Conservation (phyloP, 2,113 vertebrate genomes). For the Stegostoma tigrinum region DNA sequence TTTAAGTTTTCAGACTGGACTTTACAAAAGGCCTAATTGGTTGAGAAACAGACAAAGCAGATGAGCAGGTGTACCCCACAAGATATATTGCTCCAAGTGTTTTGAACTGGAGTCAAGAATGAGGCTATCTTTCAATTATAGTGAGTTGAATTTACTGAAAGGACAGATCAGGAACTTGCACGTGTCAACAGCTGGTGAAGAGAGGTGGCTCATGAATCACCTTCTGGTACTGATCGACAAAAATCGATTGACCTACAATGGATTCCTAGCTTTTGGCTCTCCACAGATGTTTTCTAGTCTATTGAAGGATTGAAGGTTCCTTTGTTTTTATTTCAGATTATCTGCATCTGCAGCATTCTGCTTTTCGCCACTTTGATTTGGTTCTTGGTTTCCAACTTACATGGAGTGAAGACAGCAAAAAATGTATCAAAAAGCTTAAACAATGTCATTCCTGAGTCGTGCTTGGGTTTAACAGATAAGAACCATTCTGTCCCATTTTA, state of each 20-base stretch:
- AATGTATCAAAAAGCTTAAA: neutral
- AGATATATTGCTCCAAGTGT: neutral
- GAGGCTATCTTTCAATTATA: neutral
- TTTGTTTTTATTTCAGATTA: neutral
- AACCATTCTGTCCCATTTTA: neutral
- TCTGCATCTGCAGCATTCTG: neutral
- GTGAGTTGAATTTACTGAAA: neutral
- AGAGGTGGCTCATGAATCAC: neutral
- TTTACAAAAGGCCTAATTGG: neutral
- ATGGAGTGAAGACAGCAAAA: neutral
- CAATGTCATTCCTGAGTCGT: neutral
- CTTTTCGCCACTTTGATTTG: neutral
- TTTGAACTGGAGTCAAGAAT: neutral
- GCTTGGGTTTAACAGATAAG: neutral
- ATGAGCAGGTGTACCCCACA: neutral
- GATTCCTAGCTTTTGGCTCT: neutral
- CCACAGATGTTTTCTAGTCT: neutral
- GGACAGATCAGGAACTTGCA: neutral
- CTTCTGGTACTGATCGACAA: neutral
- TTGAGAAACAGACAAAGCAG: neutral
- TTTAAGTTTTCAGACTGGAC: neutral
- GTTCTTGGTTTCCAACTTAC: neutral
- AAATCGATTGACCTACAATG: neutral
- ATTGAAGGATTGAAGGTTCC: neutral
- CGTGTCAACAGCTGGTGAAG: neutral